Base-by-base conservation (phyloP, 2,797 vertebrate genomes). In the Schizopygopsis pylzovi region DNA sequence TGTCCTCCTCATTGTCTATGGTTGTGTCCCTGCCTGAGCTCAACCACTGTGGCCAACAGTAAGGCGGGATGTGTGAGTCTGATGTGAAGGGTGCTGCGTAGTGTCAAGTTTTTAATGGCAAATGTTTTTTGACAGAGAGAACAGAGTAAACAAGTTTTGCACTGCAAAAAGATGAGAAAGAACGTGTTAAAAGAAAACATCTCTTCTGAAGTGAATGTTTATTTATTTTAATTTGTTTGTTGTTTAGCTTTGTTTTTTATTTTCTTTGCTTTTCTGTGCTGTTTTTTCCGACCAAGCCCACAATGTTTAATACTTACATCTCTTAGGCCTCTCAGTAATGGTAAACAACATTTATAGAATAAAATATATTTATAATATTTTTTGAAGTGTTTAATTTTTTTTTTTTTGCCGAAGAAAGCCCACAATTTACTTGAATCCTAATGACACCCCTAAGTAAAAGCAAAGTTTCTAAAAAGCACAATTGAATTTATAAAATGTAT, bases 101-200 rank as follows among this genome's bases (percentile, higher is more conserved):
- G 87, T 12, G 49, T 91, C 81, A 87, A 61, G 47, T 76, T 25
- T 67, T 78, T 82, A 89, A 91, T 78, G 79, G 82, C 67, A 84
- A 85, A 92, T 87, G 39, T 88, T 91, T 80, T 92, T 91, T 92
- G 89, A 91, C 91, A 90, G 88, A 72, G 81, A 90, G 79, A 90
- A 86, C 91, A 89, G 87, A 90, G 67, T 89, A 93, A 94, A 93
- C 91, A 90, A 76, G 56, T 52, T 90, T 76, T 81, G 82, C 91
- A 85, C 81, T 84, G 79, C 86, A 81, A 87, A 89, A 88, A 56
- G 73, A 87, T 82, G 54, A 54, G 33, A 33, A 33, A 33, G 28
- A 33, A 33, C 63, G 63, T 89, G 87, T 91, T 87, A 84, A 86
- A 81, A 85, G 83, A 7, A 71, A 71, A 43, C 1, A 28, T 12